Percentiles rank a stretch among this genome's conserved stretches.
Evolutionary conservation across 1,140 invertebrate species (phyloP).

Genomic region (Dolichoris vasculosae): DNA sequence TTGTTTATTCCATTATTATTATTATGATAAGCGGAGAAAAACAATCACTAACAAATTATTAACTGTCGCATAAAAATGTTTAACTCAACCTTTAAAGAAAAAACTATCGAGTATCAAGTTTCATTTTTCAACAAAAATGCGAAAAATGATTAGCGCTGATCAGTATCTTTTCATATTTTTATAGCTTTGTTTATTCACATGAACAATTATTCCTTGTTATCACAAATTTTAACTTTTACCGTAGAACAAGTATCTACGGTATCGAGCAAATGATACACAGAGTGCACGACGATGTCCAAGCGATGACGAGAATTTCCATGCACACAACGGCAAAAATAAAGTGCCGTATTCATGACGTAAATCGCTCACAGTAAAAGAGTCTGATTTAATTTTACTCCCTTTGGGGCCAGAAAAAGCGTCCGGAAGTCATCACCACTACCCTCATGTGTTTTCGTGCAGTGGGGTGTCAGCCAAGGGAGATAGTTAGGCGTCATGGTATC

Average conservation of each 20-base stretch:
- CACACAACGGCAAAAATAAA: conserved; percentile 22
- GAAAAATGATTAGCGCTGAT: background rate
- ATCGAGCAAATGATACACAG: background rate
- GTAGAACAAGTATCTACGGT: background rate
- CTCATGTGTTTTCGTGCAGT: background rate
- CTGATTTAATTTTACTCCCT: conserved; percentile 42
- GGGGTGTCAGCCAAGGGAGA: background rate
- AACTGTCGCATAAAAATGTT: too few species aligned
- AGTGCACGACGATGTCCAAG: background rate
- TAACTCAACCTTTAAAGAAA: too few species aligned
- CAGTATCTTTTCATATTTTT: background rate
- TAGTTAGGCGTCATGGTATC: background rate
- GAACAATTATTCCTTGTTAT: conserved; percentile 13
- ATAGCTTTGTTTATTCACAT: background rate
- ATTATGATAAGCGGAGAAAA: too few species aligned
- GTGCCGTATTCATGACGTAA: conserved; percentile 47
- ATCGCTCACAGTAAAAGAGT: conserved; percentile 40
- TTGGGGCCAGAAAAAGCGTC: background rate
- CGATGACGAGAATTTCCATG: conserved; percentile 30
- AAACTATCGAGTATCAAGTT: too few species aligned
- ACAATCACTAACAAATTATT: too few species aligned
- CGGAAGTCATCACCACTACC: conserved; percentile 30
- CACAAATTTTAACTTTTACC: background rate
- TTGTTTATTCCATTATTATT: too few species aligned
- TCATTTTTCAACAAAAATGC: too few species aligned